These are phyloP conservation scores for Drosophila subpulchrella DNA, from an alignment of 1,140 invertebrate genomes.

Conservation along the genomic window DNA sequence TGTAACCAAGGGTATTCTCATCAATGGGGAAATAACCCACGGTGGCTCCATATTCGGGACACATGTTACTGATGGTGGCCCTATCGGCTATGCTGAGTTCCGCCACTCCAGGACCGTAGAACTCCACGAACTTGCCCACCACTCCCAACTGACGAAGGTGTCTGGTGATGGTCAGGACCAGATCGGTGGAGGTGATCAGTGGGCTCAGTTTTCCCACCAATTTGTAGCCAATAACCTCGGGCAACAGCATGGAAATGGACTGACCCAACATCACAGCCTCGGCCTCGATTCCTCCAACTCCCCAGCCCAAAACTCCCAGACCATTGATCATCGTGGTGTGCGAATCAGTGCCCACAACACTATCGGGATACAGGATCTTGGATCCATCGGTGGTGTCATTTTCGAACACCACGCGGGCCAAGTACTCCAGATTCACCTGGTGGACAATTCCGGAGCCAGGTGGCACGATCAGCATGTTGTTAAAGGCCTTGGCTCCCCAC, in stretches of 20 bases:
- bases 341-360: conserved; percentile 99
- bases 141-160: conserved; percentile 97
- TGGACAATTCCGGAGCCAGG: conserved; percentile 99
- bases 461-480: conserved; percentile 98
- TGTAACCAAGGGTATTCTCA: conserved; percentile 92
- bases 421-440: conserved; percentile 98
- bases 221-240: conserved; percentile 97
- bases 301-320: conserved; percentile 91
- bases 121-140: conserved; percentile 99
- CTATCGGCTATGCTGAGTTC: conserved; percentile 97
- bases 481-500: conserved; percentile 98
- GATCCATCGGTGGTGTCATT: conserved; percentile 84
- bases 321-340: conserved; percentile 99
- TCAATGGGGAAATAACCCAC: conserved; percentile 98
- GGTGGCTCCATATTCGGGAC: conserved; percentile 98
- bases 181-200: conserved; percentile 97
- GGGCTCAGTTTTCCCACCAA: conserved; percentile 92
- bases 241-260: conserved; percentile 97
- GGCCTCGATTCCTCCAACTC: conserved; percentile 90
- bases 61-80: conserved; percentile 98
- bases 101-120: conserved; percentile 96
- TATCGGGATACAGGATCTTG: conserved; percentile 94
- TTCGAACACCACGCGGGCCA: conserved; percentile 97
- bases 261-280: conserved; percentile 97
- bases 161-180: conserved; percentile 99